Evolutionary conservation across 2,888 invertebrate genomes (phyloP).

Genomic region (Caenorhabditis macrosperma): DNA sequence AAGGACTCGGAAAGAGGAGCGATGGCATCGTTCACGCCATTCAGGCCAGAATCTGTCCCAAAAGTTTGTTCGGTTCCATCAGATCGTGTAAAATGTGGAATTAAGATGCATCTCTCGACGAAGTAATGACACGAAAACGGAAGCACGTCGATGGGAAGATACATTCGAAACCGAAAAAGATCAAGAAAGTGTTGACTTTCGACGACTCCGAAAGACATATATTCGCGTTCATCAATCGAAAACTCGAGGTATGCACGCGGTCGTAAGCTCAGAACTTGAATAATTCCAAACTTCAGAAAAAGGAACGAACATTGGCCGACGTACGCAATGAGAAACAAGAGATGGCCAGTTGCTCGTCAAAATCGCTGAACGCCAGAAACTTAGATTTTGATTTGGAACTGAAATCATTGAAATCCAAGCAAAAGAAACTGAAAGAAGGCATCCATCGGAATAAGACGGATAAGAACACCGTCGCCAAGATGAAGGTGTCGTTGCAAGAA

Average conservation of each 20-base stretch:
- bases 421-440: slow-evolving; percentile 64
- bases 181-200: slow-evolving; percentile 3
- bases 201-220: slow-evolving; percentile 51
- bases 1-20: slow-evolving; percentile 68
- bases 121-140: slow-evolving; percentile 56
- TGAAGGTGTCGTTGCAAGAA: slow-evolving; percentile 41
- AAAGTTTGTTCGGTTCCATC: slow-evolving; percentile 61
- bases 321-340: slow-evolving; percentile 42
- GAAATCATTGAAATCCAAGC: slow-evolving; percentile 58
- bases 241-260: slow-evolving; percentile 28
- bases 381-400: slow-evolving; percentile 61
- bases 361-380: slow-evolving; percentile 50
- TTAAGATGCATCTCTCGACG: slow-evolving; percentile 66
- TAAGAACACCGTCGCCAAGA: slow-evolving; percentile 41
- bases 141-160: slow-evolving; percentile 48
- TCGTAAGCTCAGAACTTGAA: not conserved
- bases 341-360: slow-evolving; percentile 29
- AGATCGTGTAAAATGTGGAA: no score
- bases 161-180: slow-evolving; percentile 10
- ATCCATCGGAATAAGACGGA: slow-evolving; percentile 58
- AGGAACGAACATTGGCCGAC: slow-evolving; percentile 12
- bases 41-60: slow-evolving; percentile 64
- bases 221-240: slow-evolving; percentile 63
- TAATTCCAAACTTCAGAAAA: slow-evolving; percentile 19
- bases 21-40: slow-evolving; percentile 73